A percentile compares a stretch with the other conserved stretches of the same genome.
Evolutionary conservation across 2,113 vertebrate genomes (phyloP).

Genomic region (Peromyscus maniculatus): DNA sequence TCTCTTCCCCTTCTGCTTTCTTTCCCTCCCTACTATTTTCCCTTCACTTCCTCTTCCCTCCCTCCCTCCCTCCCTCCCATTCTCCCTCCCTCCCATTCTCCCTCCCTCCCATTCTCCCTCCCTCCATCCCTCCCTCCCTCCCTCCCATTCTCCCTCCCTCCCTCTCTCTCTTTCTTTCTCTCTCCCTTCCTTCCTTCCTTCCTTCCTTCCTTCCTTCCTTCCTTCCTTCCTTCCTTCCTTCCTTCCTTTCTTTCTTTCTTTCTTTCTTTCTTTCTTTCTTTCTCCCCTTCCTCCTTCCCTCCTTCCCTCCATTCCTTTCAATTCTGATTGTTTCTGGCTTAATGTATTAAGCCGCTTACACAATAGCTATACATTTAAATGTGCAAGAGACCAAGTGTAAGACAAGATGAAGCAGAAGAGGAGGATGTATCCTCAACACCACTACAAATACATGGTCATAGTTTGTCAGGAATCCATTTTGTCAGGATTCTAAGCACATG

Average conservation of each 20-base stretch:
- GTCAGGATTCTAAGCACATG: background rate
- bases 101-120: too few species aligned
- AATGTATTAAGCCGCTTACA: background rate
- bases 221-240: accelerated
- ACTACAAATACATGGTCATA: background rate
- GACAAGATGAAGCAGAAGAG: background rate
- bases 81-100: too few species aligned
- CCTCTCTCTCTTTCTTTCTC: too few species aligned
- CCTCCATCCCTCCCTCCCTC: too few species aligned
- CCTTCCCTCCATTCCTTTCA: background rate
- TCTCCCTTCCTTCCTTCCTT: too few species aligned
- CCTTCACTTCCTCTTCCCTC: too few species aligned
- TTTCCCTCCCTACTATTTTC: background rate
- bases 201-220: too few species aligned
- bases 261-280: background rate
- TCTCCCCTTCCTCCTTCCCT: background rate
- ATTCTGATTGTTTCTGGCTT: background rate
- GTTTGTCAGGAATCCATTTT: background rate
- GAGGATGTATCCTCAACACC: background rate
- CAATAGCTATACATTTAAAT: background rate
- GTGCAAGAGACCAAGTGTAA: background rate
- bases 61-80: too few species aligned
- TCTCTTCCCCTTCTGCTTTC: too few species aligned
- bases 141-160: too few species aligned
- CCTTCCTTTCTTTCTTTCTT: background rate